Evolutionary conservation across 1,140 invertebrate genomes (phyloP), one percentile per base, ranked within the genome.

Genomic region (Megathymus violae): DNA sequence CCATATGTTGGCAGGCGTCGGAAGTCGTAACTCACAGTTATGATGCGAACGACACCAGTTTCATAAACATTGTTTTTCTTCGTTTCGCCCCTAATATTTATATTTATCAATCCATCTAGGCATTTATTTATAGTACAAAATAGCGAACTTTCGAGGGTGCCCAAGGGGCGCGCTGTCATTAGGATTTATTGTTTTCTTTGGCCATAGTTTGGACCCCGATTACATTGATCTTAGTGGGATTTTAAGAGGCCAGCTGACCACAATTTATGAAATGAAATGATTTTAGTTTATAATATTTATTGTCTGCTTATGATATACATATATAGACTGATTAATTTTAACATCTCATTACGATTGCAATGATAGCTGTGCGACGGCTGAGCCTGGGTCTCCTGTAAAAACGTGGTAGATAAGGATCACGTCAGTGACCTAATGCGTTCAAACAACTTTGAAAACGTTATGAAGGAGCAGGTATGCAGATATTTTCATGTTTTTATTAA

Each of bases 1-100:
- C 82, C 88, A 89, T 85, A 87, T 91, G 88, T 68, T 68, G 65
- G 78, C 86, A 85, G 76, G 71, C 82, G 80, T 83, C 86, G 88
- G 88, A 91, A 91, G 88, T 88, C 79, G 86, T 91, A 89, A 91
- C 80, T 91, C 86, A 91, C 79, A 83, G 84, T 91, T 91, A 91
- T 91, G 88, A 91, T 73, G 84, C 86, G 81, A 80, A 80, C 86
- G 86, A 89, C 88, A 91, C 86, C 77, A 91, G 86, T 91, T 91
- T 89, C 86, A 91, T 89, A 91, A 91, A 91, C 88, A 91, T 89
- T 89, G 88, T 91, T 91, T 89, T 91, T 91, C 88, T 91, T 87
- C 83, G 71, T 88, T 89, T 89, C 86, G 84, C 85, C 88, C 88
- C 88, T 81, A 88, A 88, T 91, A 91, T 91, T 91, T 91, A 88